Conservation (phyloP, 1,140 invertebrate genomes). For the Lepidurus packardi region DNA sequence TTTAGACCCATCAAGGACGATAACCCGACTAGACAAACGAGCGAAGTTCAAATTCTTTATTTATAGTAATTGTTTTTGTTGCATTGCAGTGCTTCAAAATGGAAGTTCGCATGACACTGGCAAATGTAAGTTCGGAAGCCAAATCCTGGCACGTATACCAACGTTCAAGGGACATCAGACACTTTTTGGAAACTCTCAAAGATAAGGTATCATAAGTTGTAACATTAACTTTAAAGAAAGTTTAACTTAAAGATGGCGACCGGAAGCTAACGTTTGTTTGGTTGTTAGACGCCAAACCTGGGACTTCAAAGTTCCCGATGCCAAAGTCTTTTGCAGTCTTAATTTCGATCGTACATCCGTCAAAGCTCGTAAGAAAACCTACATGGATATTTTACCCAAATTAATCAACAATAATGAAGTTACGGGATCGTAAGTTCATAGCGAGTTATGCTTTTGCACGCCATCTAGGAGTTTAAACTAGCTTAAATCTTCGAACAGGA, state of each 20-base stretch:
- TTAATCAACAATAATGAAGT: neutral
- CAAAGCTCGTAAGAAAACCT: conserved; percentile 8
- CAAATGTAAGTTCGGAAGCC: neutral
- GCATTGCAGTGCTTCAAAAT: neutral
- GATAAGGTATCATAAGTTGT: neutral
- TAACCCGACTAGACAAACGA: neutral
- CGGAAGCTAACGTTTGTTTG: neutral
- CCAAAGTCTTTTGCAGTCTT: neutral
- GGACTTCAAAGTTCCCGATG: neutral
- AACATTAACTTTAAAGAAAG: neutral
- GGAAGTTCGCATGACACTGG: neutral
- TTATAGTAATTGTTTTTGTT: neutral
- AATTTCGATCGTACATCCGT: neutral
- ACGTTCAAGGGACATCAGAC: neutral
- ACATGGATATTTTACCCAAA: neutral
- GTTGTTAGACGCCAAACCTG: neutral
- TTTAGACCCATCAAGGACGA: neutral
- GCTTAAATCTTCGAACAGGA: neutral
- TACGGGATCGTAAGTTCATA: neutral
- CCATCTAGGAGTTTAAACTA: neutral
- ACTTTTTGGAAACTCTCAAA: neutral
- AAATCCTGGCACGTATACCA: conserved; percentile 8
- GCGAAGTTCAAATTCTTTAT: neutral
- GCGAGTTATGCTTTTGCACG: neutral
- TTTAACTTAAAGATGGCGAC: too few relatives aligned